These are phyloP conservation scores for Cyprinella venusta DNA, from an alignment of 2,797 vertebrate species.

Conservation along the genomic window DNA sequence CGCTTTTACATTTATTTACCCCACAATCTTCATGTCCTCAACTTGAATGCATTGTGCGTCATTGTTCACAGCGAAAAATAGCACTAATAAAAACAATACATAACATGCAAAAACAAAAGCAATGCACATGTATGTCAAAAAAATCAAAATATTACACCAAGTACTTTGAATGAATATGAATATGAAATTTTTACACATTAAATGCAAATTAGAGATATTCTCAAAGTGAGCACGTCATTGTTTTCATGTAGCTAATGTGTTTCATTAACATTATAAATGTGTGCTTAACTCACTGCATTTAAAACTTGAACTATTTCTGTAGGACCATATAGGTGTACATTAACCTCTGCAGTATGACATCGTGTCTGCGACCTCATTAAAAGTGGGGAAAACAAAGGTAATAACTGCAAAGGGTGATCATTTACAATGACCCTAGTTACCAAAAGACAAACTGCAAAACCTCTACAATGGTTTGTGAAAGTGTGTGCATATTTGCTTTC, in stretches of 20 bases:
- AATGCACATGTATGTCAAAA: neutral
- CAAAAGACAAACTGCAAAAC: neutral
- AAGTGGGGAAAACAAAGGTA: neutral
- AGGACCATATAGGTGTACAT: neutral
- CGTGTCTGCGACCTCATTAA: neutral
- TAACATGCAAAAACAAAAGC: neutral
- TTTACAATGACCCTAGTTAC: neutral
- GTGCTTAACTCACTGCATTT: neutral
- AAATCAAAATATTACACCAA: neutral
- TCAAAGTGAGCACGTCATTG: neutral
- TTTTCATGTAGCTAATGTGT: neutral
- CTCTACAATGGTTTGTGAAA: neutral
- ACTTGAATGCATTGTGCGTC: neutral
- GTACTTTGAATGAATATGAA: neutral
- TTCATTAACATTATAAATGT: neutral
- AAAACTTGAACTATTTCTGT: neutral
- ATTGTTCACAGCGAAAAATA: neutral
- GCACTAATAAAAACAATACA: neutral
- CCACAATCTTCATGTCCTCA: neutral
- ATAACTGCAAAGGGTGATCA: neutral
- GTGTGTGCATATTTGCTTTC: neutral
- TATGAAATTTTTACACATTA: neutral
- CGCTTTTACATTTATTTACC: conserved; percentile 2
- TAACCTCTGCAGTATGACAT: neutral
- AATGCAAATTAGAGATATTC: neutral